phyloP scores from a whole-genome alignment of 1,140 invertebrate genomes.

The Kradibia gibbosae region DNA sequence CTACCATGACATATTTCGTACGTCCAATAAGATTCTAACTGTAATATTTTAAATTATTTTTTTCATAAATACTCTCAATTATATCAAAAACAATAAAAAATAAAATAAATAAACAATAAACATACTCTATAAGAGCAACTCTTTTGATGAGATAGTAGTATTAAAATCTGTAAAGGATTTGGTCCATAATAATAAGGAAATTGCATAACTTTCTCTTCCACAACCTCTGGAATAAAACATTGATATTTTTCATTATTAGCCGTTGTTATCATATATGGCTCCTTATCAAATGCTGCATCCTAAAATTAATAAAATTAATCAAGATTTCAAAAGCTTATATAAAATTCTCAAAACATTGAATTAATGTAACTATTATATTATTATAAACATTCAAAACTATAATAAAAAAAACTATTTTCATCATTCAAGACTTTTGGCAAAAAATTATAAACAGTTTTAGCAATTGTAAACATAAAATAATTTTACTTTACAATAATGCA shows the following conservation, averaged over 20 bases:
- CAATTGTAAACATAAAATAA: too few relatives aligned
- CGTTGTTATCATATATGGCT: conserved; percentile 75
- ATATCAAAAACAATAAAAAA: neutral
- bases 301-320: conserved; percentile 51
- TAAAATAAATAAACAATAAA: neutral
- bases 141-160: conserved; percentile 81
- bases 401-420: too few relatives aligned
- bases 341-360: too few relatives aligned
- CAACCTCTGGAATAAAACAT: conserved; percentile 82
- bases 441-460: too few relatives aligned
- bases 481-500: too few relatives aligned
- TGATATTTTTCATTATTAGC: conserved; percentile 81
- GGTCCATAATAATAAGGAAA: conserved; percentile 79
- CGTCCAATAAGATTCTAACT: conserved; percentile 96
- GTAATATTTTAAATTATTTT: conserved; percentile 51
- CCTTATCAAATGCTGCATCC: conserved; percentile 72
- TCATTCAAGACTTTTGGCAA: too few relatives aligned
- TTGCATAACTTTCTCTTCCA: conserved; percentile 74
- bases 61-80: conserved; percentile 51
- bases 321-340: neutral
- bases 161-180: conserved; percentile 83
- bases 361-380: too few relatives aligned
- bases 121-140: conserved; percentile 86
- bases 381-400: too few relatives aligned
- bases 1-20: conserved; percentile 97